These are phyloP conservation scores for Ascidia mentula DNA, from an alignment of 23 tunicate genomes.

Conservation along the genomic window DNA sequence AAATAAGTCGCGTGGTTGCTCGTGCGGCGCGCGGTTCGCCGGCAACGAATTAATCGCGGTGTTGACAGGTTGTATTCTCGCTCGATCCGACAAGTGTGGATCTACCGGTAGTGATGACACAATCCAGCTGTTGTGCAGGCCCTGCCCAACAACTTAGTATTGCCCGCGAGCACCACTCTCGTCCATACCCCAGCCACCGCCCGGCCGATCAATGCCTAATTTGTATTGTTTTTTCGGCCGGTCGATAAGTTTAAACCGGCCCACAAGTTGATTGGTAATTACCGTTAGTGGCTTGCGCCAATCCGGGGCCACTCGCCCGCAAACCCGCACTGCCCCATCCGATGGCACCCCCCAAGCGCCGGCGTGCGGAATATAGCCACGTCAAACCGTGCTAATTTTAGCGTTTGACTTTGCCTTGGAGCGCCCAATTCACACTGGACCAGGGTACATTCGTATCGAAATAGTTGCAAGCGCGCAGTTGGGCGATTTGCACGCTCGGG, in stretches of 20 bases:
- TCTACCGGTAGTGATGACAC: too few relatives aligned
- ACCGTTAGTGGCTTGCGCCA: background rate
- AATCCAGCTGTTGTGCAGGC: background rate
- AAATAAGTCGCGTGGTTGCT: constrained; percentile 18
- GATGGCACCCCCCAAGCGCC: background rate
- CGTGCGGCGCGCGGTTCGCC: background rate
- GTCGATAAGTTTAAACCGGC: background rate
- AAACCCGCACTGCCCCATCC: background rate
- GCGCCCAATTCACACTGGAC: background rate
- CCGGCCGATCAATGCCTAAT: background rate
- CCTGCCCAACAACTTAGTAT: background rate
- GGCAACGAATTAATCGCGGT: constrained; percentile 1
- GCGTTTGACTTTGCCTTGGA: background rate
- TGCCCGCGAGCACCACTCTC: background rate
- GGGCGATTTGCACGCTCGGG: too few relatives aligned
- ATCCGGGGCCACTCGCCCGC: background rate
- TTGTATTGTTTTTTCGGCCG: background rate
- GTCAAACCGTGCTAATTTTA: background rate
- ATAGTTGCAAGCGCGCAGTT: too few relatives aligned
- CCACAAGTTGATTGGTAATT: constrained; percentile 3
- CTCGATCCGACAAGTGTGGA: background rate
- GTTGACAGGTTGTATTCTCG: constrained; percentile 11
- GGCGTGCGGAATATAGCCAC: background rate
- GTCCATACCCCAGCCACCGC: background rate
- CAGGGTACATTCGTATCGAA: too few relatives aligned